A percentile compares a stretch with the other conserved stretches of the same genome.
These are phyloP conservation scores for Anoplius nigerrimus DNA, from an alignment of 2,888 invertebrate genomes.

Conservation along the genomic window DNA sequence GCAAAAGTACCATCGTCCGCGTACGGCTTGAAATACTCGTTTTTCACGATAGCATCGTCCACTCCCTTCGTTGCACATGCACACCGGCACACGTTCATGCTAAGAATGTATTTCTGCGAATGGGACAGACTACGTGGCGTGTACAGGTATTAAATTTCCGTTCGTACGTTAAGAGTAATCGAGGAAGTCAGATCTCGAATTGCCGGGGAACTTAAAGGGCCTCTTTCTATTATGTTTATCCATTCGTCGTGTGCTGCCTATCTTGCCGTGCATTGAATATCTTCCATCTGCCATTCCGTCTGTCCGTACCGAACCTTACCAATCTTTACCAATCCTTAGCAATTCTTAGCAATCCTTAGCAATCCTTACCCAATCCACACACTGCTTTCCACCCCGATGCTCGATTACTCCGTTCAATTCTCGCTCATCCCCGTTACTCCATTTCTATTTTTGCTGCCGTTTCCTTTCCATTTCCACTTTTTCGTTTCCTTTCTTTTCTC, in stretches of 20 bases:
- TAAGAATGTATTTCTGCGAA: not conserved
- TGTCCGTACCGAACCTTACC: too few species aligned
- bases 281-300: too few species aligned
- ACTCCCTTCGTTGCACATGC: too few species aligned
- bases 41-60: constrained; percentile 1
- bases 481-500: not conserved
- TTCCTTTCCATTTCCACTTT: constrained; percentile 10
- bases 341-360: too few species aligned
- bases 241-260: too few species aligned
- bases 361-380: too few species aligned
- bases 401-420: too few species aligned
- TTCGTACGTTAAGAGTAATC: constrained; percentile 34
- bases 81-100: too few species aligned
- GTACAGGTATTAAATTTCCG: constrained; percentile 18
- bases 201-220: constrained; percentile 44
- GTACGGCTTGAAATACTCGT: constrained; percentile 2
- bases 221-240: constrained; percentile 26
- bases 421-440: not conserved
- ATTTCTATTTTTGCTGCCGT: not conserved
- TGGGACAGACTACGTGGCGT: not conserved
- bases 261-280: too few species aligned
- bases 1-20: not conserved
- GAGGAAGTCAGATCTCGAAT: constrained; percentile 62
- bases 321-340: too few species aligned
- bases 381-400: too few species aligned